Base-by-base conservation (phyloP, 2,888 invertebrate species). In the Chrysomela aeneicollis region DNA sequence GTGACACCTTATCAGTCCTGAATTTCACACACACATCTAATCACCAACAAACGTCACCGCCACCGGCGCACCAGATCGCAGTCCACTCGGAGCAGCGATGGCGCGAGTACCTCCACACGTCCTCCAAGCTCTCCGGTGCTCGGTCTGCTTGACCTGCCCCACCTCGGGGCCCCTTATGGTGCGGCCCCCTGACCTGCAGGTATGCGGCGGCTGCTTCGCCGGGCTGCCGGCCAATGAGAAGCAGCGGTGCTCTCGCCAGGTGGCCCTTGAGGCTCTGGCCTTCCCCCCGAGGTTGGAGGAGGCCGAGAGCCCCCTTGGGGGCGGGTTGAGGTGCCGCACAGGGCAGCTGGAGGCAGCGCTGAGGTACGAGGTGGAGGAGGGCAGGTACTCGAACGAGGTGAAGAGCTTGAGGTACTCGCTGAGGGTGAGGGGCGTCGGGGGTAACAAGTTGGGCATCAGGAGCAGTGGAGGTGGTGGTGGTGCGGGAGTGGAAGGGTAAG, bases 81-180 rank as follows among this genome's bases (percentile, higher is more conserved):
- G 60, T 59, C 37, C 55, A 59, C 54, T 61, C 55, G 32, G 30
- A 9, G 52, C 22, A 12, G 65, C 50, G 61, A 77, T 76, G 76
- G 73, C 76, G 55, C 73, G 74, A 66, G 63, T 77, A 47, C 75
- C 77, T 9, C 71, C 71, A 46, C 52, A 65, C 47, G 54, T 77
- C 54, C 62, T 77, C 19, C 64, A 74, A 32, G 72, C 72, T 46
- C 62, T 79, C 63, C 71, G 72, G 62, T 78, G 78, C 67, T 61
- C 70, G 10, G 61, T 73, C 12, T 79, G 79, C 55, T 73, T 65
- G 6, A 74, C 77, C 26, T 78, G 77, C 66, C 69, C 78, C 26
- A 76, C 73, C 61, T 64, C 63, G 12, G 70, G 71, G 30, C 79
- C 79, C 0, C 63, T 77, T 3, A 69, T 74, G 53, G 64, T 74